phyloP scores from a whole-genome alignment of 37 sponge, comb jelly and placozoan species.

The Cliona cf. orientalis region DNA sequence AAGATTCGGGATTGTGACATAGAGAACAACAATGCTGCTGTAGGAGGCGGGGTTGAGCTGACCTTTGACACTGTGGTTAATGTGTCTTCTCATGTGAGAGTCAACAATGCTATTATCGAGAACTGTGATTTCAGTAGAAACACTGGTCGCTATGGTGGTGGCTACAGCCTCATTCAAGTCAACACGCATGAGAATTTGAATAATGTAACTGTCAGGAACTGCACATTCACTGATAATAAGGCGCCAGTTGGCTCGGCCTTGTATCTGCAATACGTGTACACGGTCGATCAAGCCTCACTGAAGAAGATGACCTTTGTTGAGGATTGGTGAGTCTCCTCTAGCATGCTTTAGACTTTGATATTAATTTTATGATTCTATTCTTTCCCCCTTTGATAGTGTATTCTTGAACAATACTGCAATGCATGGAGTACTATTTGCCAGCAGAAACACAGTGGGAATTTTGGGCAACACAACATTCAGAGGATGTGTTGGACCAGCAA shows the following conservation, averaged over 20 bases:
- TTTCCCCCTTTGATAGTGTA: background rate
- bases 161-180: conserved; percentile 5
- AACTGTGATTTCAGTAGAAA: conserved; percentile 12
- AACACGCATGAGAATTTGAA: background rate
- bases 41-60: conserved; percentile 30
- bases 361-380: background rate
- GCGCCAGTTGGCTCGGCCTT: conserved; percentile 12
- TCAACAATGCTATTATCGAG: background rate
- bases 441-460: background rate
- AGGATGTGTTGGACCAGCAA: conserved; percentile 13
- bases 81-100: background rate
- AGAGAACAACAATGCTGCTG: conserved; percentile 5
- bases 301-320: background rate
- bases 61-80: background rate
- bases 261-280: conserved; percentile 3
- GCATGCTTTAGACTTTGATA: background rate
- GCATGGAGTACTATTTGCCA: conserved; percentile 21
- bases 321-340: conserved; percentile 9
- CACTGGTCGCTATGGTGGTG: conserved; percentile 22
- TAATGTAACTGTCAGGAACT: background rate
- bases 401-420: conserved; percentile 7
- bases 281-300: background rate
- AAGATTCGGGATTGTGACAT: background rate
- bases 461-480: background rate
- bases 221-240: conserved; percentile 4